Conservation (phyloP, 2,888 invertebrate species). For the Luffia ferchaultella region DNA sequence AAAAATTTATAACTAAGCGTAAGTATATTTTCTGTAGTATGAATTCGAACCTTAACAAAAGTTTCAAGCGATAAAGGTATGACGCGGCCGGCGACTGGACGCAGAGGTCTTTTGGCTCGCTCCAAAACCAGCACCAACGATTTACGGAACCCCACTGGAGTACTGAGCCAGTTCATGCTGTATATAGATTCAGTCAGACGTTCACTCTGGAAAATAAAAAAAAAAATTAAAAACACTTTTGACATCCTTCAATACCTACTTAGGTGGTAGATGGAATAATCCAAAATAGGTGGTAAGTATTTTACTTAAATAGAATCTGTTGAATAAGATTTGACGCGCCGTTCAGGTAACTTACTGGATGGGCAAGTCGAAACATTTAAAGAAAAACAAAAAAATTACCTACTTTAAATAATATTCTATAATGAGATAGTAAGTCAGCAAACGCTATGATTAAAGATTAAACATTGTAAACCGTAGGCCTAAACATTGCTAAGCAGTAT, state of each 20-base stretch:
- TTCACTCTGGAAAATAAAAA: slow-evolving; percentile 34
- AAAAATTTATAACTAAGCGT: too few species aligned
- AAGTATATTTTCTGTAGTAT: too few species aligned
- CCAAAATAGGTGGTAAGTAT: not conserved
- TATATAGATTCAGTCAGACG: slow-evolving; percentile 43
- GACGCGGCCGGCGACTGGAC: slow-evolving; percentile 49
- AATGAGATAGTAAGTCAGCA: too few species aligned
- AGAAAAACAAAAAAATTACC: too few species aligned
- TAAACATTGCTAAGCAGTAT: too few species aligned
- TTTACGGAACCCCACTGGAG: slow-evolving; percentile 25
- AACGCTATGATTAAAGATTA: too few species aligned
- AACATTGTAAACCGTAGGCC: too few species aligned
- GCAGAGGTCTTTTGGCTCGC: slow-evolving; percentile 49
- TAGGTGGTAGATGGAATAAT: not conserved
- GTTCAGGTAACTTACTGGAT: too few species aligned
- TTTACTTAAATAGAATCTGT: not conserved
- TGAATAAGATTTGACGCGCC: not conserved
- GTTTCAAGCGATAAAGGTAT: slow-evolving; percentile 59
- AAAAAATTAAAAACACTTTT: not conserved
- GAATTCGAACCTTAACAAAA: slow-evolving; percentile 55
- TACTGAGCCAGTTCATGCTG: slow-evolving; percentile 35
- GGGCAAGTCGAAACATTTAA: too few species aligned
- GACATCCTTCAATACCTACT: not conserved
- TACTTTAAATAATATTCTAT: too few species aligned
- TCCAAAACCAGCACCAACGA: slow-evolving; percentile 48